Evolutionary conservation across 2,113 vertebrate genomes (phyloP).

Genomic region (Tragelaphus strepsiceros): DNA sequence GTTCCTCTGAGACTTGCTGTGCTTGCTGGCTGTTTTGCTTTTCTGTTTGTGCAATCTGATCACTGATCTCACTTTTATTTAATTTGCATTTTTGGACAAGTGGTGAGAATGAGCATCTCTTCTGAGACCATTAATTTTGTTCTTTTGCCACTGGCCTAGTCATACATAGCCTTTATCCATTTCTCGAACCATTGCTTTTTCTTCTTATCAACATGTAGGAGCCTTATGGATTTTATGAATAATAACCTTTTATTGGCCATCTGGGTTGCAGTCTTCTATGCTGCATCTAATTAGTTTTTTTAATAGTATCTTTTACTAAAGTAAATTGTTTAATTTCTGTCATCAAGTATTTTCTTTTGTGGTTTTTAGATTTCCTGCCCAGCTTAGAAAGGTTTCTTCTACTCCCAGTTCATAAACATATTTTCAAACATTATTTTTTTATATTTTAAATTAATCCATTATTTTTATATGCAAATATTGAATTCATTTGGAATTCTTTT

Average conservation of each 20-base stretch:
- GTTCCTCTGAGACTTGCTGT: background rate
- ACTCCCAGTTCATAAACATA: background rate
- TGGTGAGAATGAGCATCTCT: background rate
- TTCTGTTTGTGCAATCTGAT: background rate
- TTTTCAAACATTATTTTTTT: background rate
- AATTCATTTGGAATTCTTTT: background rate
- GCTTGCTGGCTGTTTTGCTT: background rate
- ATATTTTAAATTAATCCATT: background rate
- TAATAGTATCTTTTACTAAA: background rate
- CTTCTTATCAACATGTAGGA: background rate
- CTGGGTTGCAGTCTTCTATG: background rate
- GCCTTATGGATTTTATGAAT: background rate
- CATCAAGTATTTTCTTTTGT: background rate
- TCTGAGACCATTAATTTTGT: background rate
- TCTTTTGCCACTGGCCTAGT: background rate
- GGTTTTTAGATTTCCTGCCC: background rate
- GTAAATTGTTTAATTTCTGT: background rate
- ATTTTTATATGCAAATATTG: background rate
- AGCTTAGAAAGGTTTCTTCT: background rate
- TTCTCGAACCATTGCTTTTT: background rate
- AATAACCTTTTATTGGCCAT: background rate
- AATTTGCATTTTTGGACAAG: background rate
- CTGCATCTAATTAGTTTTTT: background rate
- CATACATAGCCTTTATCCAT: background rate
- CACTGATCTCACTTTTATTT: background rate